Conservation (phyloP, 2,888 invertebrate species). For the Erebia aethiops region DNA sequence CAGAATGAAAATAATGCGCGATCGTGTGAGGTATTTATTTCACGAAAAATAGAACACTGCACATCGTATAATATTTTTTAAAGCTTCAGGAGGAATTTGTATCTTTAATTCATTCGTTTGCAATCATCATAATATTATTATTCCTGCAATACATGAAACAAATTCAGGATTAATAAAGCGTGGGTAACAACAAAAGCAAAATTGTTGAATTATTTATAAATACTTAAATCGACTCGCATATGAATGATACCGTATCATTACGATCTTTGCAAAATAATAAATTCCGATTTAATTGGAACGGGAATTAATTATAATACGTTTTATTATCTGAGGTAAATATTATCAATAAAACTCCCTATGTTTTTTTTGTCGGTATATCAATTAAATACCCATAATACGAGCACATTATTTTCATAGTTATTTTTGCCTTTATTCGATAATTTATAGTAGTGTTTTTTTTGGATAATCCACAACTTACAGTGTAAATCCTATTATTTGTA, state of each 20-base stretch:
- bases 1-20: too few relatives aligned
- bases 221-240: slow-evolving; percentile 11
- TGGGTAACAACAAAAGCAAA: slow-evolving; percentile 4
- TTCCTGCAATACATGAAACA: neutral
- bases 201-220: slow-evolving; percentile 12
- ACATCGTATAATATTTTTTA: too few relatives aligned
- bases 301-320: neutral
- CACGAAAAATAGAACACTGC: too few relatives aligned
- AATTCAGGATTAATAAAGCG: slow-evolving; percentile 1
- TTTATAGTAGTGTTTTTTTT: too few relatives aligned
- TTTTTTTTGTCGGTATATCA: too few relatives aligned
- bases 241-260: slow-evolving; percentile 14
- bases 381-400: neutral
- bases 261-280: slow-evolving; percentile 11
- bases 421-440: too few relatives aligned
- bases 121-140: neutral
- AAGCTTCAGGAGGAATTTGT: too few relatives aligned
- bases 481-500: too few relatives aligned
- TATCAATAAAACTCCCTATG: neutral
- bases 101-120: too few relatives aligned
- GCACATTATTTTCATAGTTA: too few relatives aligned
- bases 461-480: too few relatives aligned
- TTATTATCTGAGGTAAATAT: neutral
- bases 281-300: slow-evolving; percentile 17
- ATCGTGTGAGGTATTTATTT: too few relatives aligned